These are phyloP conservation scores for Pomatostomus ruficeps DNA, from an alignment of 2,113 vertebrate genomes.

Conservation along the genomic window DNA sequence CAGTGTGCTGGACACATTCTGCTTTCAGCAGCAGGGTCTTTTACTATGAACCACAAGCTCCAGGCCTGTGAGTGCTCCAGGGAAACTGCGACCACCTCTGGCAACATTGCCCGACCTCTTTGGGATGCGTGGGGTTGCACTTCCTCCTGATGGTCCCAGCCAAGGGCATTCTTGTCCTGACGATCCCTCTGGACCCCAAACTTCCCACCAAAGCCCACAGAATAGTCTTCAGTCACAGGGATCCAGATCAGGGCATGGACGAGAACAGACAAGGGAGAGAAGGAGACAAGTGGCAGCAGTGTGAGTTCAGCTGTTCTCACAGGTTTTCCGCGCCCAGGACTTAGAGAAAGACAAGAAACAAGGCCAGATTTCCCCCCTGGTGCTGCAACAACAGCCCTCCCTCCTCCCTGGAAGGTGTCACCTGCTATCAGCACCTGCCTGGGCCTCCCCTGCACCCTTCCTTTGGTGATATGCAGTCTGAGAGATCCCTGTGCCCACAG, in stretches of 20 bases:
- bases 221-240: slow-evolving; percentile 44
- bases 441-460: neutral
- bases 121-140: slow-evolving; percentile 61
- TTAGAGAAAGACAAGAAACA: neutral
- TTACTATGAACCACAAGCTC: neutral
- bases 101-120: slow-evolving; percentile 31
- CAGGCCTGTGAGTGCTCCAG: neutral
- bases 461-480: neutral
- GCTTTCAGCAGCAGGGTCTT: neutral
- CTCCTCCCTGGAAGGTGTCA: neutral
- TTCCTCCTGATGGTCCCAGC: slow-evolving; percentile 69
- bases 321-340: neutral
- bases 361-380: neutral
- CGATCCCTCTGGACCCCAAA: slow-evolving; percentile 82
- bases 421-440: neutral
- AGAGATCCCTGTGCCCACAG: neutral
- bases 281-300: neutral
- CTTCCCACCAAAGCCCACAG: slow-evolving; percentile 70
- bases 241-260: neutral
- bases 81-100: neutral
- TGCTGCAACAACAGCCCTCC: neutral
- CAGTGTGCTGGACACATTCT: rapidly evolving
- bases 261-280: neutral
- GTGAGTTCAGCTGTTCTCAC: neutral
- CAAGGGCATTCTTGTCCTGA: slow-evolving; percentile 76